A percentile compares a stretch with the other conserved stretches of the same genome.
These are phyloP conservation scores for Brachyrhaphis roseni DNA, from an alignment of 2,797 vertebrate species.

Conservation along the genomic window DNA sequence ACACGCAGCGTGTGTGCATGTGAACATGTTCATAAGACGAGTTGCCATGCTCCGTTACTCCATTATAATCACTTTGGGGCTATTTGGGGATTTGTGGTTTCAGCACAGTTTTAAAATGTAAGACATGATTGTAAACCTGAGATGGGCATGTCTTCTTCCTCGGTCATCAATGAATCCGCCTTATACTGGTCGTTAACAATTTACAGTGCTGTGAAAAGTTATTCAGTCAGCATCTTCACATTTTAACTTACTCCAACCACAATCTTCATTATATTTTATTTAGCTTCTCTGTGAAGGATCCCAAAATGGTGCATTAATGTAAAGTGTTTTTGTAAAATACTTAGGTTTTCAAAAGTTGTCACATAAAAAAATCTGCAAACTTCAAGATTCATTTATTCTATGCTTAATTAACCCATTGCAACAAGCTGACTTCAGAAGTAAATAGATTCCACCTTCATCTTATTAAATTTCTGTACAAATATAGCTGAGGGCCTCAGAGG, in stretches of 20 bases:
- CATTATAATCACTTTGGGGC: slow-evolving; percentile 47
- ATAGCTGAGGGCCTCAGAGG: not conserved
- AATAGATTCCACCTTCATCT: not conserved
- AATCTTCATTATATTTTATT: not conserved
- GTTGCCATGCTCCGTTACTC: slow-evolving; percentile 58
- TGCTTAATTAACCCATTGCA: not conserved
- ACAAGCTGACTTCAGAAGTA: not conserved
- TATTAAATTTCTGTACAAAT: not conserved
- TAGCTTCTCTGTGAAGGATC: not conserved
- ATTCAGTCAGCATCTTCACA: not conserved
- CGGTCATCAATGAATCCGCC: not conserved
- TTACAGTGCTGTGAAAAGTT: not conserved
- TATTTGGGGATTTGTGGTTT: slow-evolving; percentile 36
- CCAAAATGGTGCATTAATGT: not conserved
- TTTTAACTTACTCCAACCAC: not conserved
- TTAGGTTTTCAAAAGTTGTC: not conserved
- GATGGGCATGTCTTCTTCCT: not conserved
- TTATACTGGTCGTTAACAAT: not conserved
- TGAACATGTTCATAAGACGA: slow-evolving; percentile 20
- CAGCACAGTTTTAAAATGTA: slow-evolving; percentile 28
- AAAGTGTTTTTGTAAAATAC: not conserved
- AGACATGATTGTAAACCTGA: slow-evolving; percentile 32
- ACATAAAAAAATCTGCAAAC: not conserved
- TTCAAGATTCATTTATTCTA: not conserved
- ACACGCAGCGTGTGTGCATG: not conserved